Evolutionary conservation across 2,113 vertebrate species (phyloP), one percentile per base, ranked within the genome.

Genomic region (Cacatua alba): DNA sequence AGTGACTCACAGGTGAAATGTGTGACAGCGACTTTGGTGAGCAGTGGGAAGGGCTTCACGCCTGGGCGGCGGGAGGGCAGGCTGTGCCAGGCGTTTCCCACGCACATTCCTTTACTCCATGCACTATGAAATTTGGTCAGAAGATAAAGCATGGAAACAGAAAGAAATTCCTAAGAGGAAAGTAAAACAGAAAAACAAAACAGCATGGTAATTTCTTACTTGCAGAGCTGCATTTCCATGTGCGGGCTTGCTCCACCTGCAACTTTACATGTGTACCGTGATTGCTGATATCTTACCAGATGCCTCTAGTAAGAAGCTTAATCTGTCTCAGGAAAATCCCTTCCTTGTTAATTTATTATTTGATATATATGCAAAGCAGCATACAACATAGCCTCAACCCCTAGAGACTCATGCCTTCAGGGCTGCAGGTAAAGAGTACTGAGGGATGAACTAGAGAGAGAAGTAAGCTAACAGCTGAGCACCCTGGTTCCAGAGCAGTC

Each of bases 271-370:
- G 78, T 77, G 91, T 76, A 28, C 62, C 17, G 72, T 37, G 88
- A 86, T 80, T 93, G 64, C 68, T 87, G 63, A 89, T 94, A 86
- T n/a, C 55, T 59, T 59, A 59, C 55, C 55, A 59, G 55, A 55
- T 28, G 93, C 93, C 84, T 82, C 88, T 94, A 81, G 88, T 92
- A 79, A 95, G 51, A 94, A 75, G 65, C 77, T 91, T 93, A 88
- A 95, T 94, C 82, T 88, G 53, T 65, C 77, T 92, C 80, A 80
- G 95, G 86, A 96, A 97, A 97, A 97, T 82, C 71, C 55, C 88
- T 88, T 95, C 93, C 91, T 95, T 83, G 67, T 74, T 94, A 87
- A 95, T 94, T 92, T 94, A 91, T 88, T 94, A 87, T 86, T 93
- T 94, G 90, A 94, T 87, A 89, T 91, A 62, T 75, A 97, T 90